Evolutionary conservation across 2,113 vertebrate species (phyloP), one percentile per base, ranked within the genome.

Genomic region (Saiga tatarica): DNA sequence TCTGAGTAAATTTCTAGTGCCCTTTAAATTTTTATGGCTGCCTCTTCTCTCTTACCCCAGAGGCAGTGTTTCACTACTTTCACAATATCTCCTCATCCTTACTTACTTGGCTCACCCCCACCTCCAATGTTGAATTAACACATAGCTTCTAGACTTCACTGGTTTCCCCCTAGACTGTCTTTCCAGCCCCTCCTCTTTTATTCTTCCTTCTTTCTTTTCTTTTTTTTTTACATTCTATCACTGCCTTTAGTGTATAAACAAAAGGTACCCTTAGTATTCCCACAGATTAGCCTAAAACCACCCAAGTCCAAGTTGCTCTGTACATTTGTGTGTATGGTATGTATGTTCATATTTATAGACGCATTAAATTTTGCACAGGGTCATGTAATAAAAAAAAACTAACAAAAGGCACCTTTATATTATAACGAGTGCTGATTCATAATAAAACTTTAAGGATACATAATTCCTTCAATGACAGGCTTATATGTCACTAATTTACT

Each of bases 21-120:
- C 84, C 91, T 97, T 98, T 96, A 94, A 92, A 94, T 89, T 97
- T 97, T 96, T 95, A 97, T 98, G 83, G 79, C 53, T 82, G 13
- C 90, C 96, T 94, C 91, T 97, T n/a, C 64, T 97, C 6, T 94
- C 60, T 97, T 67, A 78, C 36, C 67, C 94, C 45, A 94, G 96
- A 97, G 91, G 89, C 60, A 88, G 28, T 88, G 55, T 91, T 96
- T 92, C 39, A 82, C 67, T 55, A 28, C 67, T 64, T 96, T 87
- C 50, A 91, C 42, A 39, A 10, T 55, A 53, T 82, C 79, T 88
- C n/a, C 30, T 36, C 47, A 50, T 50, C 45, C 87, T 89, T 90
- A 59, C 87, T 82, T 64, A 11, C 50, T 87, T 87, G 53, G 59
- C 14, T 62, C 28, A 6, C 25, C 13, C 30, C 25, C 2, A 71